Percentiles rank a stretch among this genome's conserved stretches.
Evolutionary conservation across 2,113 vertebrate genomes (phyloP).

Genomic region (Macaca fascicularis): T2T-MFA8v1.1 NC_088376.1:139969501-139970000

Average conservation of each 20-base stretch:
- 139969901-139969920: neutral
- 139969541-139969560: neutral
- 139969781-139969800: neutral
- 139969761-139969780: neutral
- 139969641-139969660: too few species aligned
- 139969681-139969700: neutral
- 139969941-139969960: neutral
- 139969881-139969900: neutral
- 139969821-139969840: neutral
- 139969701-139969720: neutral
- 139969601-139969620: neutral
- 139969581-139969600: neutral
- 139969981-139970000: neutral
- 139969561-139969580: neutral
- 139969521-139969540: neutral
- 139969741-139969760: neutral
- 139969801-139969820: neutral
- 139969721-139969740: neutral
- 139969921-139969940: neutral
- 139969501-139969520: neutral
- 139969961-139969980: neutral
- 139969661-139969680: neutral
- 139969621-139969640: neutral
- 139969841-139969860: neutral
- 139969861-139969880: neutral